Evolutionary conservation across 92 coral and sea anemone genomes (phyloP), one percentile per base, ranked within the genome.

Genomic region (Pocillopora grandis): DNA sequence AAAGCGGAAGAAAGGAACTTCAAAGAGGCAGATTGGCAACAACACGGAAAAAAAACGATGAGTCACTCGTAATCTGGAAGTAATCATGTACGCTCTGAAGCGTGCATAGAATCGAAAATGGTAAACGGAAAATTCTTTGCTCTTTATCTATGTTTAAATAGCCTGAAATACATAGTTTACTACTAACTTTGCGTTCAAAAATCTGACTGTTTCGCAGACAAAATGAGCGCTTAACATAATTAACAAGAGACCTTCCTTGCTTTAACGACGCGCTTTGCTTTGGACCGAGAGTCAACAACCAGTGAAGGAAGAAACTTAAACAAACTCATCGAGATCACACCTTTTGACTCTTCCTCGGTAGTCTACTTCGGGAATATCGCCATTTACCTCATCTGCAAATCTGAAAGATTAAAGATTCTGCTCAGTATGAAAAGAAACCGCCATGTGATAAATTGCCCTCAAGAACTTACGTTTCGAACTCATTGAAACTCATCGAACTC

Each of bases 321-420:
- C 7, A 36, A 72, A 49, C 27, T 37, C 36, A 37, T 33, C 33
- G 15, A 17, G 13, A 13, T 49, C 83, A n/a, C 23, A 93, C 96
- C 94, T 87, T 72, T 91, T 77, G 48, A 94, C 17, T 66, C 95
- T 84, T 9, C 98, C 98, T 56, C 87, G 76, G 72, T 59, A 71
- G 76, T 94, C 98, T 31, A 94, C 98, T 67, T 94, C 98, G 35
- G 98, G 98, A 72, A 94, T 91, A 18, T 79, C 88, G 58, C 89
- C 98, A 56, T 87, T 86, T 14, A 94, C 92, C 76, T 94, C 98
- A 66, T 94, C 98, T 65, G 95, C 95, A 80, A 94, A 94, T 37
- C 98, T 94, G 76, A 76, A 15, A 17, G 57, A 35, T 12, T 35
- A 35, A 18, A 4, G 13, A 66, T 5, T 7, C 20, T 21, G 18